phyloP scores from a whole-genome alignment of 2,113 vertebrate genomes.

The Condylura cristata region DNA sequence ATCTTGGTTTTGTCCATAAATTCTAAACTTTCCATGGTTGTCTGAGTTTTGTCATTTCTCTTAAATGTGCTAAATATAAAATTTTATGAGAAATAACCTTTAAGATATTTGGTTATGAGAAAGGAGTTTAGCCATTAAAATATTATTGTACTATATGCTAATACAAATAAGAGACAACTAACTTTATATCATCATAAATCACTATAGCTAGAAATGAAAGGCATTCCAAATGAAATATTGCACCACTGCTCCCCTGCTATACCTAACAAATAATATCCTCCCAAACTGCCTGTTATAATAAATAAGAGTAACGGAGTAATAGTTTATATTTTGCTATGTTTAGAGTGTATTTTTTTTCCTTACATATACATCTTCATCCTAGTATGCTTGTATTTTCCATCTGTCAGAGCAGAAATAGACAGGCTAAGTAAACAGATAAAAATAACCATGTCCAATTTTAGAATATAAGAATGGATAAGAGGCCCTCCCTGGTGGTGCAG shows the following conservation, averaged over 20 bases:
- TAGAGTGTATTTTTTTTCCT: not conserved
- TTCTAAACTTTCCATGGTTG: constrained; percentile 42
- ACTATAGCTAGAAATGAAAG: not conserved
- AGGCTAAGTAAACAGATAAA: not conserved
- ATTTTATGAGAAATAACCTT: constrained; percentile 31
- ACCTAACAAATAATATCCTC: not conserved
- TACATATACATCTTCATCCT: not conserved
- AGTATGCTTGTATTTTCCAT: not conserved
- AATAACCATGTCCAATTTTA: not conserved
- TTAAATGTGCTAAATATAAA: constrained; percentile 16
- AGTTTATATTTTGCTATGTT: not conserved
- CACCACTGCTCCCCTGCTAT: not conserved
- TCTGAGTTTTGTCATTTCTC: constrained; percentile 29
- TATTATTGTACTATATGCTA: not conserved
- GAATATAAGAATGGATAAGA: not conserved
- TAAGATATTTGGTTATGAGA: constrained; percentile 7
- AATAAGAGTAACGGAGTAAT: not conserved
- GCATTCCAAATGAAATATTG: not conserved
- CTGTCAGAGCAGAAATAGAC: not conserved
- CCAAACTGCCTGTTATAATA: not conserved
- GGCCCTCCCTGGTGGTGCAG: too few relatives aligned
- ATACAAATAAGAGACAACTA: constrained; percentile 18
- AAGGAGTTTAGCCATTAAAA: constrained; percentile 49
- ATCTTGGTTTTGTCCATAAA: constrained; percentile 23
- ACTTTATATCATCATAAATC: not conserved